phyloP scores from a whole-genome alignment of 2,113 vertebrate species.

The Heptranchias perlo region DNA sequence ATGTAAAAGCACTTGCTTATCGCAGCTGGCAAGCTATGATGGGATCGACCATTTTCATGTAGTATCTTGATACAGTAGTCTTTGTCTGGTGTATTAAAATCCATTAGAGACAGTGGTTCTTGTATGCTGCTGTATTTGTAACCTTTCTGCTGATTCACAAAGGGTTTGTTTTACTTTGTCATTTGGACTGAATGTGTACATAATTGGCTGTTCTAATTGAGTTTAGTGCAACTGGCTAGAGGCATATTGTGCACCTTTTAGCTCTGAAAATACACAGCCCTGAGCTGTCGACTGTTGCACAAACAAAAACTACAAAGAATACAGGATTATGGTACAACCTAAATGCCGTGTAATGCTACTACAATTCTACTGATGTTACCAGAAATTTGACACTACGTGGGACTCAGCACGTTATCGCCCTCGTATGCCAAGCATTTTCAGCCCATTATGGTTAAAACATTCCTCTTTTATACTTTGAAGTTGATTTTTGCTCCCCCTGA shows the following conservation, averaged over 20 bases:
- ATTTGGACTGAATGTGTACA: neutral
- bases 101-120: neutral
- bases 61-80: neutral
- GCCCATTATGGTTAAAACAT: neutral
- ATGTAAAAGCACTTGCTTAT: constrained; percentile 15
- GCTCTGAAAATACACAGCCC: neutral
- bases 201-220: neutral
- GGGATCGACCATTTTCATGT: neutral
- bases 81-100: neutral
- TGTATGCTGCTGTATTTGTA: neutral
- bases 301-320: neutral
- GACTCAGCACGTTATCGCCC: neutral
- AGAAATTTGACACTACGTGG: neutral
- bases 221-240: neutral
- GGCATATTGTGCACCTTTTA: neutral
- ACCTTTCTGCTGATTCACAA: neutral
- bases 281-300: neutral
- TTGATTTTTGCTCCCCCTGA: neutral
- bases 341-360: neutral
- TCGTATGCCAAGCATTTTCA: neutral
- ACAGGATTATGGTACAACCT: no score
- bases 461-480: neutral
- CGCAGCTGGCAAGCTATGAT: neutral
- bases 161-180: neutral
- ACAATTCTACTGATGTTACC: neutral